Evolutionary conservation across 2,113 vertebrate species (phyloP).

Genomic region (Apodemus speciosus): DNA sequence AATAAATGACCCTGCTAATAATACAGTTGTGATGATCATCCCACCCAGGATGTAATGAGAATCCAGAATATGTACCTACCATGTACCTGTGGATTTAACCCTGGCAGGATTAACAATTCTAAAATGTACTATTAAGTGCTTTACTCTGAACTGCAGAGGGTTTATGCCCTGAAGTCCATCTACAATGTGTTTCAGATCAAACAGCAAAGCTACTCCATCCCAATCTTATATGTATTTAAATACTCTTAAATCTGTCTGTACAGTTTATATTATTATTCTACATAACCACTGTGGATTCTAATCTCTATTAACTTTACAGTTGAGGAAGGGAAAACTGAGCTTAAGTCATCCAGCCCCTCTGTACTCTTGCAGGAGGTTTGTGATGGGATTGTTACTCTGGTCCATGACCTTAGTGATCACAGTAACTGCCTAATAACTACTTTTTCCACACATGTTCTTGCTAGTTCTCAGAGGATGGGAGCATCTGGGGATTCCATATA

Average conservation of each 20-base stretch:
- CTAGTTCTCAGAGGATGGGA: neutral
- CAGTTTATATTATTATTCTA: neutral
- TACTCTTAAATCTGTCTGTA: neutral
- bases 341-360: neutral
- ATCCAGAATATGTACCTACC: neutral
- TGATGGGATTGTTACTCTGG: neutral
- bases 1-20: neutral
- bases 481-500: neutral
- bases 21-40: neutral
- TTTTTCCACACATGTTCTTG: neutral
- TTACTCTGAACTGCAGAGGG: neutral
- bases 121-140: no score
- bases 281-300: neutral
- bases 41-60: neutral
- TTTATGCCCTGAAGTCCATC: fast-evolving
- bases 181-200: neutral
- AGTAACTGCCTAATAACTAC: neutral
- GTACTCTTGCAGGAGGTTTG: neutral
- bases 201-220: neutral
- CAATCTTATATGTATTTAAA: neutral
- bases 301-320: neutral
- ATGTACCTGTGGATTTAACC: neutral
- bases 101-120: no score
- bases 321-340: neutral
- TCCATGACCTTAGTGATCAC: neutral